A percentile compares a stretch with the other conserved stretches of the same genome.
Conservation (phyloP, 2,797 vertebrate species). For the Enteromius fasciolatus region DNA sequence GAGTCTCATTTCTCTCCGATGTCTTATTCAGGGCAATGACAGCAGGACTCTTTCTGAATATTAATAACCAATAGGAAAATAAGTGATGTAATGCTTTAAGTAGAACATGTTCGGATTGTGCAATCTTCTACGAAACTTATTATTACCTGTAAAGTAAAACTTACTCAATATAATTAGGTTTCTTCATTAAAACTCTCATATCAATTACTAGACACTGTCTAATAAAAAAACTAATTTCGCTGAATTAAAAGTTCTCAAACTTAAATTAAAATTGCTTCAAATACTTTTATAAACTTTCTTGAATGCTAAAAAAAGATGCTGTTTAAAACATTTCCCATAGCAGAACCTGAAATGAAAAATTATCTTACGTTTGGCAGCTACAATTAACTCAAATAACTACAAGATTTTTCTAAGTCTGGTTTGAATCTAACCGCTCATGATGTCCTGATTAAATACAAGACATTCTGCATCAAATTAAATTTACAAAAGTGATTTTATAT, state of each 20-base stretch:
- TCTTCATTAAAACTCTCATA: neutral
- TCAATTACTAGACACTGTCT: neutral
- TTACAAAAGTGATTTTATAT: neutral
- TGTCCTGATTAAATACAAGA: neutral
- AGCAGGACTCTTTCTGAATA: constrained; percentile 47
- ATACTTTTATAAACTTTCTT: neutral
- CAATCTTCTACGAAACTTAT: neutral
- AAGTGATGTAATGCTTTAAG: constrained; percentile 17
- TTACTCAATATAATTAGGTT: neutral
- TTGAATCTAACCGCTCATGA: neutral
- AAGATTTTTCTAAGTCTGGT: neutral
- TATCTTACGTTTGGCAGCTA: neutral
- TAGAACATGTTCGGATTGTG: neutral
- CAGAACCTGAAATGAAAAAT: neutral
- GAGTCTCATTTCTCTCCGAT: constrained; percentile 52
- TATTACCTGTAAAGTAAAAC: neutral
- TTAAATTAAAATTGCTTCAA: neutral
- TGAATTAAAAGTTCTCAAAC: neutral
- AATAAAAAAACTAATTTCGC: neutral
- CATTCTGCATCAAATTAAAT: neutral
- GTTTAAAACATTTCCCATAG: neutral
- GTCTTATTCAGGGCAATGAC: constrained; percentile 51
- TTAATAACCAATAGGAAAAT: constrained; percentile 46
- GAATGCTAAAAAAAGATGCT: neutral
- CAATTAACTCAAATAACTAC: neutral